Percentiles rank a stretch among this genome's conserved stretches.
Evolutionary conservation across 1,140 invertebrate genomes (phyloP).

Genomic region (Nilaparvata lugens): DNA sequence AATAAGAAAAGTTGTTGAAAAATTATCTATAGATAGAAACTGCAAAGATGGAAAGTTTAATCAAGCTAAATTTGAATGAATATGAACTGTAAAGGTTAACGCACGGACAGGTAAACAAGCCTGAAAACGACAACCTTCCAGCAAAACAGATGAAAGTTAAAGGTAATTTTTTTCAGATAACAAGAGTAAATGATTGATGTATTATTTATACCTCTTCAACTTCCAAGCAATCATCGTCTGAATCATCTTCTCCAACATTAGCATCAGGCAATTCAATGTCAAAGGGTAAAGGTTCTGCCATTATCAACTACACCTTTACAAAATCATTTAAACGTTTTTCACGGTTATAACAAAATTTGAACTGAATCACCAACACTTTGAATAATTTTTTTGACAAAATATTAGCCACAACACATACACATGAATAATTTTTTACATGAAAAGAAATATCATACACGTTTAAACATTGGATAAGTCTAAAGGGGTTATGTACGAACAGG

Average conservation of each 20-base stretch:
- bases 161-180: too few relatives aligned
- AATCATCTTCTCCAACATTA: slow-evolving; percentile 61
- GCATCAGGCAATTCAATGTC: slow-evolving; percentile 76
- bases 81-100: slow-evolving; percentile 2
- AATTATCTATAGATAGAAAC: neutral
- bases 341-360: neutral
- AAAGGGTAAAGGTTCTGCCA: slow-evolving; percentile 39
- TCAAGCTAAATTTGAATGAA: neutral
- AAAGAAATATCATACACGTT: neutral
- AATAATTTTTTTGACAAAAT: neutral
- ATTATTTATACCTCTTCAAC: slow-evolving; percentile 57
- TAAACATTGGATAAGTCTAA: neutral
- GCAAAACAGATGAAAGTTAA: too few relatives aligned
- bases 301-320: too few relatives aligned
- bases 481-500: slow-evolving; percentile 13
- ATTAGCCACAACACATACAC: neutral
- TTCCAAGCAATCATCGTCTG: slow-evolving; percentile 71
- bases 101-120: neutral
- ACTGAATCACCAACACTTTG: neutral
- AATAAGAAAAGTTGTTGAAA: too few relatives aligned
- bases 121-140: slow-evolving; percentile 10
- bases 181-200: slow-evolving; percentile 1
- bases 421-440: neutral
- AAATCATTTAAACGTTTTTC: slow-evolving; percentile 36
- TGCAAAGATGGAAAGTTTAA: neutral